Evolutionary conservation across 1,140 invertebrate genomes (phyloP), one percentile per base, ranked within the genome.

Genomic region (Cataglyphis hispanica): DNA sequence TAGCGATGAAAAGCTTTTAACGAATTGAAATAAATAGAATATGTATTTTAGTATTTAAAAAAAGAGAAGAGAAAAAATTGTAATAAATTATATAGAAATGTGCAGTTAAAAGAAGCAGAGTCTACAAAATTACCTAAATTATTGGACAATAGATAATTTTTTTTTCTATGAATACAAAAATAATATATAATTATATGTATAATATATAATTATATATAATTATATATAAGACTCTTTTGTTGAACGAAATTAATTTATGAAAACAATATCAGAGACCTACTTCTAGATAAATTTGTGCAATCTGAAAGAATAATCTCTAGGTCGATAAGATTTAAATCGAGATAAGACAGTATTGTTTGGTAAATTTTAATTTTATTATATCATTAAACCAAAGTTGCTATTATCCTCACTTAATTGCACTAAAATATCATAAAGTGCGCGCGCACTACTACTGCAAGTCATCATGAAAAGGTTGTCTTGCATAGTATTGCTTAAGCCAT

Each of bases 321-420:
- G n/a, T 46, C 13, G 67, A 83, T 83, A 74, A 83, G 67, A 83
- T 74, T 72, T 34, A 31, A 60, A 60, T 70, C 3, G n/a, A 60
- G 63, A 69, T 69, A 69, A 70, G 6, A 1, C 43, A 37, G 10
- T 19, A 58, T 70, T 67, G 5, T 80, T 53, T n/a, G n/a, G 10
- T 10, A 60, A 83, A 60, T 74, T 74, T 16, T 43, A 43, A 60
- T 74, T 72, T 2, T 22, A n/a, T 40, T 70, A 10, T 2, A 61
- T 11, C 34, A 70, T 80, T 1, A 1, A 19, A 7, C 50, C 4
- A 34, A 22, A 10, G 34, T 80, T 58, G 13, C 11, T 8, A 19
- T 67, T 67, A 19, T 37, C 34, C 2, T 60, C 1, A 53, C 16
- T n/a, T n/a, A 31, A 1, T 50, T 53, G 3, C 6, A 22, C 8